Conservation (phyloP, 2,888 invertebrate genomes). For the Gasteruption jaculator region DNA sequence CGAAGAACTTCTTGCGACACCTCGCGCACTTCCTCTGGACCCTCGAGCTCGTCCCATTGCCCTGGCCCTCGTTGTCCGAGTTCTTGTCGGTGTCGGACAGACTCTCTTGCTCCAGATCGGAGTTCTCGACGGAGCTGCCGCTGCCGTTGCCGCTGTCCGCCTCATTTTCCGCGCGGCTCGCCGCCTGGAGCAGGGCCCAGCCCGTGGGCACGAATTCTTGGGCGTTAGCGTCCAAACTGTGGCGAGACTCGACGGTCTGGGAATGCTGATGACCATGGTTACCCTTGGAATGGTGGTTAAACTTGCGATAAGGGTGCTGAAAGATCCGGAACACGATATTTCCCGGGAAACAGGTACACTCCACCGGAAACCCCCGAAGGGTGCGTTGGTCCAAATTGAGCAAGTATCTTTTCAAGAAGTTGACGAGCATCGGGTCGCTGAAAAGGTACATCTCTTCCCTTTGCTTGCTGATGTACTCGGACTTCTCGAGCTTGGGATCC, state of each 20-base stretch:
- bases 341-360: conserved; percentile 59
- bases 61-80: conserved; percentile 26
- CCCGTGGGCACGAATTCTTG: conserved; percentile 61
- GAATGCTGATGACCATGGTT: conserved; percentile 32
- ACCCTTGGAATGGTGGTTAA: conserved; percentile 15
- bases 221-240: conserved; percentile 62
- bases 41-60: background rate
- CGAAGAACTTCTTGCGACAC: conserved; percentile 69
- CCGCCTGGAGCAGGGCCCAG: conserved; percentile 19
- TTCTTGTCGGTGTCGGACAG: conserved; percentile 39
- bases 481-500: too few species aligned
- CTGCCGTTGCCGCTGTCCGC: conserved; percentile 40
- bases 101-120: conserved; percentile 37
- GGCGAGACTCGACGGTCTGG: too few species aligned
- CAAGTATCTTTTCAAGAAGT: conserved; percentile 60
- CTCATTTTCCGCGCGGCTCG: conserved; percentile 30
- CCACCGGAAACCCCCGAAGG: conserved; percentile 69
- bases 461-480: conserved; percentile 38
- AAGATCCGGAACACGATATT: conserved; percentile 59
- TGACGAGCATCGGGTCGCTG: conserved; percentile 56
- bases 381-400: conserved; percentile 62
- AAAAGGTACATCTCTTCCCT: conserved; percentile 47
- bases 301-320: conserved; percentile 16
- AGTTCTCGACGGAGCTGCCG: conserved; percentile 39
- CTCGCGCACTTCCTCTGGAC: conserved; percentile 62